Conservation (phyloP, 2,797 vertebrate species). For the Galaxias olidus region DNA sequence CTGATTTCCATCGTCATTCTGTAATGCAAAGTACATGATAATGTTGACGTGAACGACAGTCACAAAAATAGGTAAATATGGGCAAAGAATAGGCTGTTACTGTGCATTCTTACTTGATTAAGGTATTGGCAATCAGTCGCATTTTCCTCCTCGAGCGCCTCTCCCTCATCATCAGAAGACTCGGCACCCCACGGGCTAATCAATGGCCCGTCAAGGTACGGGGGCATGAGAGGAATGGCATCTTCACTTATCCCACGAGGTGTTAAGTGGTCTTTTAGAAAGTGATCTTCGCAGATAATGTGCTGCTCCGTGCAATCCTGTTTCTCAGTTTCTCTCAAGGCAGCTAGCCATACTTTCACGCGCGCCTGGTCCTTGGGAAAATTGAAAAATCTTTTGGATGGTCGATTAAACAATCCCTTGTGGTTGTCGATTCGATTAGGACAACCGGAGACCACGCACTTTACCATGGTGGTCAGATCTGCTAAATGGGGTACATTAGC, state of each 20-base stretch:
- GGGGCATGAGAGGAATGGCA: conserved; percentile 58
- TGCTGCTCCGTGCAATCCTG: conserved; percentile 29
- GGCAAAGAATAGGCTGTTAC: neutral
- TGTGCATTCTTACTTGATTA: neutral
- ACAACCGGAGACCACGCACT: conserved; percentile 74
- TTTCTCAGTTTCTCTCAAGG: conserved; percentile 51
- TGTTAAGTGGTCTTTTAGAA: conserved; percentile 60
- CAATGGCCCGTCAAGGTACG: conserved; percentile 44
- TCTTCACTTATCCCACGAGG: conserved; percentile 37
- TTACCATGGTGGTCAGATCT: conserved; percentile 60
- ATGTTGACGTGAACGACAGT: neutral
- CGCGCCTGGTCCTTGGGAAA: conserved; percentile 68
- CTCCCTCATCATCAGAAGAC: conserved; percentile 44
- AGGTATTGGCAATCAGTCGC: conserved; percentile 14
- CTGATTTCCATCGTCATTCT: conserved; percentile 26
- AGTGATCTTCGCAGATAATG: conserved; percentile 67
- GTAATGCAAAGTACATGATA: conserved; percentile 3
- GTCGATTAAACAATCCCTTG: conserved; percentile 34
- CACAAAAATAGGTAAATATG: neutral
- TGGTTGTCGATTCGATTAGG: conserved; percentile 54
- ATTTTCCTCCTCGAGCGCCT: neutral
- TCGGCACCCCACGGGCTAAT: conserved; percentile 20
- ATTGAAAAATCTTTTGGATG: conserved; percentile 70
- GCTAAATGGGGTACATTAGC: neutral
- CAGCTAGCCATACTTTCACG: conserved; percentile 70